Conservation (phyloP, 2,888 invertebrate species). For the Melitaea athalia region DNA sequence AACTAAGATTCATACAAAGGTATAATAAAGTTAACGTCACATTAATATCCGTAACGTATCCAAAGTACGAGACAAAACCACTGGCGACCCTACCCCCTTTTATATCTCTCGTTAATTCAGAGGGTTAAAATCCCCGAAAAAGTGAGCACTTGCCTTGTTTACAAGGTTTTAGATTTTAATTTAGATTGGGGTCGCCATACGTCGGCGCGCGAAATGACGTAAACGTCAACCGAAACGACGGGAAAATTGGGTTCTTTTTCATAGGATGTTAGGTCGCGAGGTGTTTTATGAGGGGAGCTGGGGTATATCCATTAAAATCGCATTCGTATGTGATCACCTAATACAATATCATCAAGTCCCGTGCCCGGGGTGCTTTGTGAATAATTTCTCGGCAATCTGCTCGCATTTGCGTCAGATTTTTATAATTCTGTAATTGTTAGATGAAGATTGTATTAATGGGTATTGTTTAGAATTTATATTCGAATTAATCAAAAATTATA, state of each 20-base stretch:
- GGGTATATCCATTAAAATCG: conserved; percentile 79
- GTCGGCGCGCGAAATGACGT: conserved; percentile 54
- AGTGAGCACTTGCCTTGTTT: conserved; percentile 84
- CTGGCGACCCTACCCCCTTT: conserved; percentile 61
- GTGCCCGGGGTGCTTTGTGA: conserved; percentile 75
- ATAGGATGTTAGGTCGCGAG: conserved; percentile 47
- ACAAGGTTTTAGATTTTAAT: conserved; percentile 84
- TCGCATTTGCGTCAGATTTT: conserved; percentile 71
- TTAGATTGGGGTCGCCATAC: conserved; percentile 78
- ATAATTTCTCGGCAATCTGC: conserved; percentile 82
- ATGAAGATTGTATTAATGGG: conserved; percentile 11
- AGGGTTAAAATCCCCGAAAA: conserved; percentile 83
- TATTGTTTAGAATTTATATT: not conserved
- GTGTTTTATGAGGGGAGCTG: conserved; percentile 52
- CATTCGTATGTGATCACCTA: conserved; percentile 83
- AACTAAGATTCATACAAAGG: conserved; percentile 35
- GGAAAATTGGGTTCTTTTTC: conserved; percentile 54
- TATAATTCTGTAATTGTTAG: conserved; percentile 53
- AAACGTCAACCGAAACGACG: conserved; percentile 53
- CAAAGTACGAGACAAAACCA: conserved; percentile 57
- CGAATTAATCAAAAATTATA: not conserved
- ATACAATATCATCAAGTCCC: conserved; percentile 82
- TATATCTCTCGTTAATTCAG: conserved; percentile 76
- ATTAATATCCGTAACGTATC: conserved; percentile 46
- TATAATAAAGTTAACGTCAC: conserved; percentile 46